phyloP scores from a whole-genome alignment of 2,888 invertebrate species.

The Tenthredo mesomela region DNA sequence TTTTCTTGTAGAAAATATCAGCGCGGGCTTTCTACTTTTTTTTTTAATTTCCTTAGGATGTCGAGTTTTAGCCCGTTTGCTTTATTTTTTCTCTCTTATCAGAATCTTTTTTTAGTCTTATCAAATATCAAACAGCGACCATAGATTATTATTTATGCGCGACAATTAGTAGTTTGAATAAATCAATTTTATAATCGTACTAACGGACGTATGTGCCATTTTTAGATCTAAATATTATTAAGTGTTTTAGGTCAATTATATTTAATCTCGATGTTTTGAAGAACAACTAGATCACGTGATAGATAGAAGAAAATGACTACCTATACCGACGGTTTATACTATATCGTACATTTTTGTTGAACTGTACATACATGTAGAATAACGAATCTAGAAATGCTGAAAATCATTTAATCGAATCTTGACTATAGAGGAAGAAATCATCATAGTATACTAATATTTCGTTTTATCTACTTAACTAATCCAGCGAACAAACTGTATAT shows the following conservation, averaged over 20 bases:
- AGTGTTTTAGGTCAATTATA: constrained; percentile 22
- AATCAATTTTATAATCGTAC: constrained; percentile 2
- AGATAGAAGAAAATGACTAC: not conserved
- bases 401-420: not conserved
- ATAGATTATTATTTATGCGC: not conserved
- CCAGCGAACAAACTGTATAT: not conserved
- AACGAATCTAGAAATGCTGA: not conserved
- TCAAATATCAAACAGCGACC: not conserved
- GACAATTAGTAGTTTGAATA: not conserved
- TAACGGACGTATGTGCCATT: constrained; percentile 15
- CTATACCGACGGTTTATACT: not conserved
- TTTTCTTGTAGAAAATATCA: not conserved
- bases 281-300: not conserved
- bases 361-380: not conserved
- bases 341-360: not conserved
- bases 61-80: constrained; percentile 26
- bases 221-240: not conserved
- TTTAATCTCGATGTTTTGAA: not conserved
- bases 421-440: not conserved
- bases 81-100: constrained; percentile 8
- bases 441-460: not conserved
- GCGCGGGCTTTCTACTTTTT: not conserved
- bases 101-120: not conserved
- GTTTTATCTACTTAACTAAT: not conserved
- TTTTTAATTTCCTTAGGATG: not conserved